A percentile compares a stretch with the other conserved stretches of the same genome.
Evolutionary conservation across 2,888 invertebrate genomes (phyloP).

Genomic region (Furcula furcula): DNA sequence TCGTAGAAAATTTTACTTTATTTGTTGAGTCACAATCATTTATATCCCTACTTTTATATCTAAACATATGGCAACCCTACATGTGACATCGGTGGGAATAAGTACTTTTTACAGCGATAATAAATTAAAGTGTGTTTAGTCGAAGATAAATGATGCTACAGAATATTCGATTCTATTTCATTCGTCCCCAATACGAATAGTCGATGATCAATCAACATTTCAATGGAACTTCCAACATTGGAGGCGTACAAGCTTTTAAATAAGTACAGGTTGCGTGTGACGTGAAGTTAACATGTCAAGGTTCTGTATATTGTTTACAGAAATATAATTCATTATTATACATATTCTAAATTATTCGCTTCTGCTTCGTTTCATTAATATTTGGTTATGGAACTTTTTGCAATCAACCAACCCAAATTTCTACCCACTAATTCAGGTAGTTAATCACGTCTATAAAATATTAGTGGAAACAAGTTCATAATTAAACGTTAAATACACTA

Average conservation of each 20-base stretch:
- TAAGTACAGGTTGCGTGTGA: constrained; percentile 15
- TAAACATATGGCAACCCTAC: background rate
- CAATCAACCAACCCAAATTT: too few species aligned
- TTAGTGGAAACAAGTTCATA: too few species aligned
- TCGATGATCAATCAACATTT: constrained; percentile 53
- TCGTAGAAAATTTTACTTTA: background rate
- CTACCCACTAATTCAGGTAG: too few species aligned
- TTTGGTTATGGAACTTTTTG: too few species aligned
- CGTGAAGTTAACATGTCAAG: background rate
- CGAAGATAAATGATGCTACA: constrained; percentile 51
- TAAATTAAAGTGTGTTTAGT: constrained; percentile 41
- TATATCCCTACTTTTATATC: too few species aligned
- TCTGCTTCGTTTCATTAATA: too few species aligned
- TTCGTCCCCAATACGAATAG: constrained; percentile 45
- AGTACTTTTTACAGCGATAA: constrained; percentile 19
- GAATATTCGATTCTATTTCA: constrained; percentile 43
- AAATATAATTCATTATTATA: too few species aligned
- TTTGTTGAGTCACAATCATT: too few species aligned
- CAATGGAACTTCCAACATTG: constrained; percentile 27
- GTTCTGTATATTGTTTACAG: constrained; percentile 14
- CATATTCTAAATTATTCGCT: too few species aligned
- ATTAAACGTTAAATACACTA: too few species aligned
- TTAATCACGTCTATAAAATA: too few species aligned
- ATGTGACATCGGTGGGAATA: constrained; percentile 2
- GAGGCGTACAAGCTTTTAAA: constrained; percentile 25